A percentile compares a stretch with the other conserved stretches of the same genome.
phyloP scores from a whole-genome alignment of 1,140 invertebrate species.

The Drosophila kohkoa region DNA sequence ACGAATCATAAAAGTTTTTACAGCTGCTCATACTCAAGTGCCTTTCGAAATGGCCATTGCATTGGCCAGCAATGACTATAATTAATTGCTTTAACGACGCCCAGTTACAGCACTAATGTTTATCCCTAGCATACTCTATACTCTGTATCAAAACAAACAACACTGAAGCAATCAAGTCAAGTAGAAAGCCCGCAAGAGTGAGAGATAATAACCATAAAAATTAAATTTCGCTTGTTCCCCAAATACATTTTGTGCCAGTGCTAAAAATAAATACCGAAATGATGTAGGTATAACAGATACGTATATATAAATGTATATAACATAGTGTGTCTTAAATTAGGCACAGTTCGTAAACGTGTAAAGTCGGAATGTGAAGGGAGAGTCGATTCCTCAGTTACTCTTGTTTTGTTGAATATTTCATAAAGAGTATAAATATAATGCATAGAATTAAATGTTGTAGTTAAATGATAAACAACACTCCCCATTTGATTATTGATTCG shows the following conservation, averaged over 20 bases:
- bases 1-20: slow-evolving; percentile 63
- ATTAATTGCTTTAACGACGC: slow-evolving; percentile 70
- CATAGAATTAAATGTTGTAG: neutral
- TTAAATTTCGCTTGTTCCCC: slow-evolving; percentile 47
- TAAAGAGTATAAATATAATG: too few relatives aligned
- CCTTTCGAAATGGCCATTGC: slow-evolving; percentile 18
- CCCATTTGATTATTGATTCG: neutral
- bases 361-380: neutral
- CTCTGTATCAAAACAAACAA: slow-evolving; percentile 45
- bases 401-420: neutral
- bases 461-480: neutral
- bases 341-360: neutral
- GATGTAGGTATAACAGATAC: slow-evolving; percentile 28
- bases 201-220: slow-evolving; percentile 57
- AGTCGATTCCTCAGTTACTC: neutral
- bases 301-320: slow-evolving; percentile 1
- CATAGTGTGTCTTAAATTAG: neutral
- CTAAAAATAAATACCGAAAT: slow-evolving; percentile 66
- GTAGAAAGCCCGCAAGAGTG: slow-evolving; percentile 27
- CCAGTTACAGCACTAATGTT: slow-evolving; percentile 61
- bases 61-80: slow-evolving; percentile 38
- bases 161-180: slow-evolving; percentile 53
- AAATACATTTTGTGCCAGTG: slow-evolving; percentile 46
- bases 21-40: slow-evolving; percentile 58
- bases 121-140: slow-evolving; percentile 39